phyloP scores from a whole-genome alignment of 2,797 vertebrate species.

The Chelon labrosus region DNA sequence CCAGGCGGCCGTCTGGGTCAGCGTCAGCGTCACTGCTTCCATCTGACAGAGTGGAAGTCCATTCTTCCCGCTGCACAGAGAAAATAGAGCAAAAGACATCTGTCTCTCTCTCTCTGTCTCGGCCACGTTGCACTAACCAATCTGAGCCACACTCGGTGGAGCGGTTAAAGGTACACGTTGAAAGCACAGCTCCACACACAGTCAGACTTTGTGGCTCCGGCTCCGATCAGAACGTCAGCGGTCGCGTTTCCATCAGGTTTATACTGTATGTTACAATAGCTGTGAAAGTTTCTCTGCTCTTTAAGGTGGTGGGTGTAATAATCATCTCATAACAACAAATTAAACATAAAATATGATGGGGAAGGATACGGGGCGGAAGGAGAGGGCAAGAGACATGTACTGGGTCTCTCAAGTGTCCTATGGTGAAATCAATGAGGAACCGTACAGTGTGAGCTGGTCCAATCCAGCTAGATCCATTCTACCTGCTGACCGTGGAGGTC shows the following conservation, averaged over 20 bases:
- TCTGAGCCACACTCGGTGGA: conserved; percentile 41
- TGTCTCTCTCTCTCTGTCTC: conserved; percentile 49
- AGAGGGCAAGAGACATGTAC: conserved; percentile 44
- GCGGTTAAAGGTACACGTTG: conserved; percentile 61
- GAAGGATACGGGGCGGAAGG: conserved; percentile 53
- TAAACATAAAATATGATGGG: conserved; percentile 78
- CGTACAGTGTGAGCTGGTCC: conserved; percentile 62
- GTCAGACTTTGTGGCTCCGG: conserved; percentile 38
- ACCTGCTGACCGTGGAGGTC: conserved; percentile 93
- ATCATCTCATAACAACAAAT: conserved; percentile 86
- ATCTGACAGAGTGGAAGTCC: conserved; percentile 81
- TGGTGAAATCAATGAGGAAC: conserved; percentile 73
- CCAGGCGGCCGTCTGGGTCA: conserved; percentile 85
- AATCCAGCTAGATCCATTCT: conserved; percentile 77
- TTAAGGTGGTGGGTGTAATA: conserved; percentile 88
- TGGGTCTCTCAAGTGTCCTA: conserved; percentile 75
- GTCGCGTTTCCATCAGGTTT: conserved; percentile 69
- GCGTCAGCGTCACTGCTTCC: conserved; percentile 83
- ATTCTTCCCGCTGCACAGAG: conserved; percentile 53
- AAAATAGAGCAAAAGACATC: conserved; percentile 66
- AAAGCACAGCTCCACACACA: conserved; percentile 54
- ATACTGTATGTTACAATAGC: conserved; percentile 72
- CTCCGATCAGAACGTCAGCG: conserved; percentile 42
- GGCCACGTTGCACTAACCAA: conserved; percentile 43
- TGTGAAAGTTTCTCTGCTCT: conserved; percentile 83